These are phyloP conservation scores for Enteromius mattozi DNA, from an alignment of 2,797 vertebrate species.

Conservation along the genomic window DNA sequence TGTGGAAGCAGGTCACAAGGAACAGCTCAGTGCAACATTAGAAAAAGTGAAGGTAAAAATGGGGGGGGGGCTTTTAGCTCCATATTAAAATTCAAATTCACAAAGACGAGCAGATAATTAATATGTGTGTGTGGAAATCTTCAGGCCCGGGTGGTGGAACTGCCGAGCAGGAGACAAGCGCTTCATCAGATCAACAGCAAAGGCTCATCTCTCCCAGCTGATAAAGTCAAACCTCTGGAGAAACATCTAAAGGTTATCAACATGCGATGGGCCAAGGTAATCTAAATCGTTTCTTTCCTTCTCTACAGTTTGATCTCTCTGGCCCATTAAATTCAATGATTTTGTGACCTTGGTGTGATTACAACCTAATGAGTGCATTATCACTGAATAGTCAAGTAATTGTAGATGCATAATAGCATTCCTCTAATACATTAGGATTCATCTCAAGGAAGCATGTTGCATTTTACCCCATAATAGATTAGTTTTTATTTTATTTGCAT, in stretches of 20 bases:
- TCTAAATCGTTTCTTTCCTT: slow-evolving; percentile 41
- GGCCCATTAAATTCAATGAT: slow-evolving; percentile 12
- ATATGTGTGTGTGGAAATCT: slow-evolving; percentile 49
- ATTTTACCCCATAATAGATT: background rate
- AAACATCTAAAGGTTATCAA: slow-evolving; percentile 85
- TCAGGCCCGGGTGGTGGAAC: slow-evolving; percentile 83
- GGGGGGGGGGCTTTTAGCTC: background rate
- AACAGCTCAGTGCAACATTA: slow-evolving; percentile 86
- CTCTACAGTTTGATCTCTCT: slow-evolving; percentile 11
- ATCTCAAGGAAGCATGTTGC: background rate
- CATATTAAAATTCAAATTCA: background rate
- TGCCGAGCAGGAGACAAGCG: slow-evolving; percentile 81
- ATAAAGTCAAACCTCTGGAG: slow-evolving; percentile 84
- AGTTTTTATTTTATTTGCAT: background rate
- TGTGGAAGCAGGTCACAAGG: slow-evolving; percentile 83
- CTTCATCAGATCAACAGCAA: slow-evolving; percentile 88
- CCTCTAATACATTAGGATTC: background rate
- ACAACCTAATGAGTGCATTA: slow-evolving; percentile 12
- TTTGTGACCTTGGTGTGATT: slow-evolving; percentile 16
- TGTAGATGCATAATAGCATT: background rate
- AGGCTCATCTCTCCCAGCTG: slow-evolving; percentile 80
- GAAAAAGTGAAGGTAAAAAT: slow-evolving; percentile 89
- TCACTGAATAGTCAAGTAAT: background rate
- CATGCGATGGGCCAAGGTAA: slow-evolving; percentile 89
- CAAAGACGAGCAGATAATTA: slow-evolving; percentile 17